phyloP scores from a whole-genome alignment of 1,140 invertebrate species.

The Ylistrum balloti region DNA sequence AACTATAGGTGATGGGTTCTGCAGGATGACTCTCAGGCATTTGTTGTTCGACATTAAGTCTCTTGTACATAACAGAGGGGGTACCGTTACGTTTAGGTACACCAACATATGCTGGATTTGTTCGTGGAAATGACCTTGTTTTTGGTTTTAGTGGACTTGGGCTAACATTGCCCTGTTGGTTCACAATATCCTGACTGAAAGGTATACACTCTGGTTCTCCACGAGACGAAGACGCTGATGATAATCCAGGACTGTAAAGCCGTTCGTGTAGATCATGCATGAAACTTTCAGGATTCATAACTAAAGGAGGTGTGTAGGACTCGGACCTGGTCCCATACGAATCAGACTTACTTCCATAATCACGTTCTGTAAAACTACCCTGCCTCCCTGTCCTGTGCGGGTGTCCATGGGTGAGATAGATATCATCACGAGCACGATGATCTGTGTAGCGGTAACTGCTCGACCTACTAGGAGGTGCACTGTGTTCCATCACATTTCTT shows the following conservation, averaged over 20 bases:
- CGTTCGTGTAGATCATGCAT: slow-evolving; percentile 66
- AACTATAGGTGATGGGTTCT: slow-evolving; percentile 51
- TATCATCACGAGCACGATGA: slow-evolving; percentile 62
- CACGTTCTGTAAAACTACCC: slow-evolving; percentile 52
- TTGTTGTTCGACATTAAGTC: slow-evolving; percentile 72
- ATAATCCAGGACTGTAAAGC: slow-evolving; percentile 63
- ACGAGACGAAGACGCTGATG: slow-evolving; percentile 45
- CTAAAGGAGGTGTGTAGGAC: slow-evolving; percentile 54
- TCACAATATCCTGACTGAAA: slow-evolving; percentile 79
- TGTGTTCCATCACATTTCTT: slow-evolving; percentile 66
- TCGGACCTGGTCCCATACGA: slow-evolving; percentile 55
- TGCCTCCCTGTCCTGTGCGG: slow-evolving; percentile 50
- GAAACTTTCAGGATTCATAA: slow-evolving; percentile 58
- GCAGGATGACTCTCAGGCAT: slow-evolving; percentile 63
- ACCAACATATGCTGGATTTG: slow-evolving; percentile 81
- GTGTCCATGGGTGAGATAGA: slow-evolving; percentile 48
- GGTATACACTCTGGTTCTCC: slow-evolving; percentile 73
- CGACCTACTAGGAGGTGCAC: slow-evolving; percentile 61
- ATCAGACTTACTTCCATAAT: slow-evolving; percentile 61
- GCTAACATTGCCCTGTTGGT: slow-evolving; percentile 75
- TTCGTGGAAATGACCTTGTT: slow-evolving; percentile 79
- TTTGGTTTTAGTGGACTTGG: slow-evolving; percentile 78
- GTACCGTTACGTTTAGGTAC: slow-evolving; percentile 74
- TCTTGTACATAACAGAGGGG: slow-evolving; percentile 73
- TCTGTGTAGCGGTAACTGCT: slow-evolving; percentile 68